Base-by-base conservation (phyloP, 1,140 invertebrate species). In the Camponotus pennsylvanicus region DNA sequence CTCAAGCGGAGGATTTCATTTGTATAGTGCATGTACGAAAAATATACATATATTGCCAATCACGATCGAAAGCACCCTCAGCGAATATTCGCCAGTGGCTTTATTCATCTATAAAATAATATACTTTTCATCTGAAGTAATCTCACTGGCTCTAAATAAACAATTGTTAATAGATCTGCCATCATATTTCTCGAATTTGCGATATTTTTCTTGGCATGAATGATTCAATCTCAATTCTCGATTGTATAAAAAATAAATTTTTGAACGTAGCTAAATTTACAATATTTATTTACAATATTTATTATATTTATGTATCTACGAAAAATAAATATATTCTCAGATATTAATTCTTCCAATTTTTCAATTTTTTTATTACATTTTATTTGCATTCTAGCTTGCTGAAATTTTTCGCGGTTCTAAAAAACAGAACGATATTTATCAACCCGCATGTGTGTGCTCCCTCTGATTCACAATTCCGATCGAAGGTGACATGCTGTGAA, bases 401-500 rank as follows among this genome's bases (percentile, higher is more conserved):
- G 11, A 70, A 80, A 37, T 79, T 80, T 71, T 71, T 7, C 73
- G 18, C 79, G 11, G 8, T 13, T 49, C n/a, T 13, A 34, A 45
- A 73, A 69, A 75, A 49, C 55, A 45, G 69, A 5, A 49, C 27
- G 79, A 55, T 80, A 70, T 80, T 80, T 80, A 69, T 80, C 64
- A 83, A 57, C n/a, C 27, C 27, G 9, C 21, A 82, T 9, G n/a
- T 21, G 40, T 40, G 27, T 40, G 27, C 70, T 80, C 15, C 32
- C 70, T 80, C 15, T 42, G 52, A 70, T 32, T 80, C 49, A 6
- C 49, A 42, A n/a, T 45, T 27, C 55, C 32, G 40, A 83, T 83
- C 55, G 69, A 63, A 83, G 63, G 69, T 75, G 42, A 61, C 40
- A 55, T 63, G 18, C 32, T n/a, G 79, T 83, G 37, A 83, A 83